Conservation (phyloP, 2,113 vertebrate genomes). For the Siniperca knerii region DNA sequence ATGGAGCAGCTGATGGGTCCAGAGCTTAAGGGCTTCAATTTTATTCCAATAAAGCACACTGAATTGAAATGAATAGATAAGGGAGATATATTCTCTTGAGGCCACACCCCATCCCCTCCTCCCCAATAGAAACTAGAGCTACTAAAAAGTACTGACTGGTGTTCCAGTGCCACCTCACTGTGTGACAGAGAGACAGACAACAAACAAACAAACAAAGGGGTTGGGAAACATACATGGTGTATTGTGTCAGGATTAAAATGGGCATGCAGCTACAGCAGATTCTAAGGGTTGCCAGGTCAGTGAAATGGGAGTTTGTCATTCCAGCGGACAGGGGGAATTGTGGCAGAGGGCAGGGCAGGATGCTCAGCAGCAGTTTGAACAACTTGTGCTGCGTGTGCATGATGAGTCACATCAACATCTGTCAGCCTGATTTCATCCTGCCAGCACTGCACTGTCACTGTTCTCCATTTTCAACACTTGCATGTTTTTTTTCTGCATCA, state of each 20-base stretch:
- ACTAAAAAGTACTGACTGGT: neutral
- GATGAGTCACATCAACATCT: slow-evolving; percentile 21
- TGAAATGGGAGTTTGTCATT: slow-evolving; percentile 31
- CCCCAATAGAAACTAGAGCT: neutral
- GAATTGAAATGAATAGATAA: neutral
- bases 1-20: neutral
- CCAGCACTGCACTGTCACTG: neutral
- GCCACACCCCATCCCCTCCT: no score
- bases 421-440: neutral
- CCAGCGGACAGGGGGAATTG: slow-evolving; percentile 15
- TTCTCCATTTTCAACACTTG: neutral
- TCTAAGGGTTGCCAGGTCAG: neutral
- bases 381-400: neutral
- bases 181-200: neutral
- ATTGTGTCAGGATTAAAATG: slow-evolving; percentile 6
- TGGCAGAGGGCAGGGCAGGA: slow-evolving; percentile 22
- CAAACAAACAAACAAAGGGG: neutral
- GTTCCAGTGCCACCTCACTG: neutral
- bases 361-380: neutral
- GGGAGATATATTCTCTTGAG: neutral
- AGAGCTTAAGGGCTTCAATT: neutral
- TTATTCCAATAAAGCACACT: neutral
- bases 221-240: slow-evolving; percentile 9
- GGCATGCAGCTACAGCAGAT: slow-evolving; percentile 2
- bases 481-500: neutral